Base-by-base conservation (phyloP, 2,797 vertebrate species). In the Chelidonichthys spinosus region DNA sequence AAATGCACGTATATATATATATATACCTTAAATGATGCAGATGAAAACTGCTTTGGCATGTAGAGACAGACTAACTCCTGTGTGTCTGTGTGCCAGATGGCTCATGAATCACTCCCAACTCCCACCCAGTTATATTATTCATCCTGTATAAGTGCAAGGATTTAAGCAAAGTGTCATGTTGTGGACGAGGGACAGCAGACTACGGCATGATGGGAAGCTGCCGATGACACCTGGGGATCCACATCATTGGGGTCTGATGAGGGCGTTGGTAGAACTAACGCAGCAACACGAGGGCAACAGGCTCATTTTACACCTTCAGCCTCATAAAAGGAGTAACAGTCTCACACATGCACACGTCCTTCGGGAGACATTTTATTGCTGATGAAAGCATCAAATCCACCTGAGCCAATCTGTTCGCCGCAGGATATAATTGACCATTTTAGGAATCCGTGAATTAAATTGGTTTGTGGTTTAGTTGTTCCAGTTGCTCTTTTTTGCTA, bases 71-170 rank as follows among this genome's bases (percentile, higher is more conserved):
- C 58, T 87, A 73, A 62, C 80, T 88, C 83, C 67, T 75, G 72
- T 76, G 77, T 85, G 70, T 87, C 79, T 87, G 74, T 92, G 6
- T 82, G 90, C 91, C 96, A 97, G 95, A 96, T 95, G 96, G 95
- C 86, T 91, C 92, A 95, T 96, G 95, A 97, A 95, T 97, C 95
- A 96, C 94, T 95, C 92, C 94, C 90, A 92, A 87, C 91, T 86
- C 92, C 90, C 89, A 90, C 88, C 90, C 81, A 87, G 90, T 95
- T 96, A 86, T 96, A 95, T 96, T 96, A 97, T 96, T 96, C 95
- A 97, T 96, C 92, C 91, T 84, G 93, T 81, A 64, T 93, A 88
- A 95, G 90, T 96, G 94, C 93, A 93, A 94, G 93, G 89, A 89
- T 90, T 96, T 95, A 89, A 91, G 92, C 61, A 72, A 82, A 87